Evolutionary conservation across 1,140 invertebrate species (phyloP).

Genomic region (Neelides sp.): DNA sequence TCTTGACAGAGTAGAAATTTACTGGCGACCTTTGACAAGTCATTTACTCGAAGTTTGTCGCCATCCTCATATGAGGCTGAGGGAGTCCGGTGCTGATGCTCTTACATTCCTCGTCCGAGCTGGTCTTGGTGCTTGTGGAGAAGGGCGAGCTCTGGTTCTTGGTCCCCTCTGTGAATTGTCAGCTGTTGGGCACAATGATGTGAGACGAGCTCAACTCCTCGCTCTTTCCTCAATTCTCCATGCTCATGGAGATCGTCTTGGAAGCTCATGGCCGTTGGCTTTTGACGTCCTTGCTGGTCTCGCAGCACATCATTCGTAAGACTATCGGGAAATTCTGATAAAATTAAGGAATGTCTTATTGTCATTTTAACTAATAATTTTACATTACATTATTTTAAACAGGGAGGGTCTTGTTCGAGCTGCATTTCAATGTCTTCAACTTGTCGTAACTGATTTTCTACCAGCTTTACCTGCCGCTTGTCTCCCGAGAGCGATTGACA

Average conservation of each 20-base stretch:
- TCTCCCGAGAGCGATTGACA: constrained; percentile 80
- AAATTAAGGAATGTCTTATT: background rate
- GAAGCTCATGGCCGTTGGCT: constrained; percentile 87
- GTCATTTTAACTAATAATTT: constrained; percentile 3
- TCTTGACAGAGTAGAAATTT: constrained; percentile 77
- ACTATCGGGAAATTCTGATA: constrained; percentile 1
- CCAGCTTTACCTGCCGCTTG: constrained; percentile 75
- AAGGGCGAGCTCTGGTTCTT: constrained; percentile 58
- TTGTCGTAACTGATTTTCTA: constrained; percentile 92
- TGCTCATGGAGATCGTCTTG: constrained; percentile 75
- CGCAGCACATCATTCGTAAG: constrained; percentile 76
- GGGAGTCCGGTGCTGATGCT: constrained; percentile 95
- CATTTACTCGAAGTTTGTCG: constrained; percentile 91
- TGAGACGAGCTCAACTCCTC: constrained; percentile 85
- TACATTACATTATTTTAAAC: constrained; percentile 32
- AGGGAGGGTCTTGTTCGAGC: constrained; percentile 82
- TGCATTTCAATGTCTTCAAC: constrained; percentile 89
- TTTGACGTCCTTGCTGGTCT: constrained; percentile 89
- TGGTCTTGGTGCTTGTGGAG: constrained; percentile 48
- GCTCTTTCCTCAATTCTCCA: constrained; percentile 86
- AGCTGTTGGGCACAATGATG: constrained; percentile 76
- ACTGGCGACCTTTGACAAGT: constrained; percentile 93
- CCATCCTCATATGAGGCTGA: constrained; percentile 85
- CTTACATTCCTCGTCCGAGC: constrained; percentile 89
- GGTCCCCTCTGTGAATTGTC: constrained; percentile 82